These are phyloP conservation scores for Sussaba pulchella DNA, from an alignment of 2,888 invertebrate species.

Conservation along the genomic window DNA sequence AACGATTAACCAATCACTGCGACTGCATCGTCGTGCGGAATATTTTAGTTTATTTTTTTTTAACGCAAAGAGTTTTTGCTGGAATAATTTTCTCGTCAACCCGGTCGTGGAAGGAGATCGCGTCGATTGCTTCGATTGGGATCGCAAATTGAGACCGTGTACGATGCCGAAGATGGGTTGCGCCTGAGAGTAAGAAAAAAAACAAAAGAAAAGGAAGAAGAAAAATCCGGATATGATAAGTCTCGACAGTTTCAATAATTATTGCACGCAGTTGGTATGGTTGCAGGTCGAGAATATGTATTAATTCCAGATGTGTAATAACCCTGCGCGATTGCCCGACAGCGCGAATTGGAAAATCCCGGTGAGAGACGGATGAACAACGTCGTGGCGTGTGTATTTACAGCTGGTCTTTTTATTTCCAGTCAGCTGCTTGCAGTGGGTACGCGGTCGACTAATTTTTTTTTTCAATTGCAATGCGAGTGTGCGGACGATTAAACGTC, in stretches of 20 bases:
- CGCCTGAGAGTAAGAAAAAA: not conserved
- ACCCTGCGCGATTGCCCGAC: slow-evolving; percentile 25
- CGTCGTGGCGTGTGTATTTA: slow-evolving; percentile 45
- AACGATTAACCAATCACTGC: no score
- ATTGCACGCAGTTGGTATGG: slow-evolving; percentile 45
- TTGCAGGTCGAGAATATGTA: not conserved
- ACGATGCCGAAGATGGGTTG: slow-evolving; percentile 33
- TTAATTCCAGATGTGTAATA: slow-evolving; percentile 64
- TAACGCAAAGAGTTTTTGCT: slow-evolving; percentile 39
- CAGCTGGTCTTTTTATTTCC: slow-evolving; percentile 16
- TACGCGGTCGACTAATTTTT: slow-evolving; percentile 47
- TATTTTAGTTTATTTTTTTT: no score
- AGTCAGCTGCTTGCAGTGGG: not conserved
- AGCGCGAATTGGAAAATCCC: slow-evolving; percentile 56
- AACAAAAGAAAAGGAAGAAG: no score
- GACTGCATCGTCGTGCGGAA: no score
- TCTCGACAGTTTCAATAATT: slow-evolving; percentile 61
- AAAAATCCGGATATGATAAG: slow-evolving; percentile 11
- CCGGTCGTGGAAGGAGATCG: slow-evolving; percentile 34
- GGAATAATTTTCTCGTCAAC: slow-evolving; percentile 40
- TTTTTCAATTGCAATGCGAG: slow-evolving; percentile 54
- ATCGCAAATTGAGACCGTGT: slow-evolving; percentile 50
- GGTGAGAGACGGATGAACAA: slow-evolving; percentile 63
- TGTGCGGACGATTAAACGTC: slow-evolving; percentile 49
- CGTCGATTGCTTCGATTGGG: slow-evolving; percentile 55